phyloP scores from a whole-genome alignment of 2,888 invertebrate genomes.

The Antheraea assamensis region DNA sequence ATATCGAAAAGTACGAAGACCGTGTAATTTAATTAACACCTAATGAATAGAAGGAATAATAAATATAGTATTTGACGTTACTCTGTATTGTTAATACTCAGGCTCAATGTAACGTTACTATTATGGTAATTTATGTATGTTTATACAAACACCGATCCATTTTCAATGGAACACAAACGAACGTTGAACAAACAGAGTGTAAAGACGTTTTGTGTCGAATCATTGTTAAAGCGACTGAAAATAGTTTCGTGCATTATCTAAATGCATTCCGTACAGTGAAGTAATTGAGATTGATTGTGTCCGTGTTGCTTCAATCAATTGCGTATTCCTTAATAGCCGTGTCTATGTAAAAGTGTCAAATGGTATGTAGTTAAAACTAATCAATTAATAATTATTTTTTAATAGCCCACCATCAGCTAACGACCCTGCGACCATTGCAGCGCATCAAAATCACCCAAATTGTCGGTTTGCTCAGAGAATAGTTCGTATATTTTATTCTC shows the following conservation, averaged over 20 bases:
- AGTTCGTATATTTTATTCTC: conserved; percentile 36
- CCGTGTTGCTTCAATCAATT: conserved; percentile 12
- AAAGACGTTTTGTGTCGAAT: conserved; percentile 31
- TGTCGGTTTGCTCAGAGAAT: conserved; percentile 30
- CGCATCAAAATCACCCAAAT: conserved; percentile 39
- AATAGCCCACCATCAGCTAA: conserved; percentile 47
- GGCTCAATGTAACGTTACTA: conserved; percentile 49
- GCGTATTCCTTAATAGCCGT: not conserved
- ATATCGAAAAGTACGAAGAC: not conserved
- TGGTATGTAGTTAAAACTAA: conserved; percentile 22
- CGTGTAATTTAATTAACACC: conserved; percentile 2
- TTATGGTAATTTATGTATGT: conserved; percentile 48
- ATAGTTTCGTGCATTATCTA: conserved; percentile 17
- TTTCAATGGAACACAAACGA: conserved; percentile 42
- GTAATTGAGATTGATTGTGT: conserved; percentile 19
- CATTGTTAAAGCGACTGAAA: not conserved
- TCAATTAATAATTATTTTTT: conserved; percentile 51
- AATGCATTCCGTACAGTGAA: conserved; percentile 23
- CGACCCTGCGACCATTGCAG: conserved; percentile 26
- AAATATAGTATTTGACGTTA: not conserved
- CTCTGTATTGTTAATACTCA: conserved; percentile 14
- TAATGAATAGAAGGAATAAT: conserved; percentile 8
- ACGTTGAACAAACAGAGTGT: conserved; percentile 32
- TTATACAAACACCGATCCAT: conserved; percentile 33
- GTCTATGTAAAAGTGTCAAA: not conserved